Evolutionary conservation across 2,113 vertebrate species (phyloP).

Genomic region (Melanocharis versteri): DNA sequence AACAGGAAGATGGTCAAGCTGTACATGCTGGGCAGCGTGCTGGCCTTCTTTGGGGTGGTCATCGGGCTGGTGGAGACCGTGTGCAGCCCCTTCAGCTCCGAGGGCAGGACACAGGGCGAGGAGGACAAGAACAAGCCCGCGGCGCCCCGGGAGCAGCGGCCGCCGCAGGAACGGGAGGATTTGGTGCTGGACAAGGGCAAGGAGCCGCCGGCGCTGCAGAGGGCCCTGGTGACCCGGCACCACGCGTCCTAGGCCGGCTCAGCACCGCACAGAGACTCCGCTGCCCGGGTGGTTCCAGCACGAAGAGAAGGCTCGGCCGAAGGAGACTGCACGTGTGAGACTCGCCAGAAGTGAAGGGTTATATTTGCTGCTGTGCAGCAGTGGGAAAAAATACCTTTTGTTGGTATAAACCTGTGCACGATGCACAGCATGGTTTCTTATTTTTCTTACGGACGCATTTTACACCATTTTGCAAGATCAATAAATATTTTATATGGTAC

Average conservation of each 20-base stretch:
- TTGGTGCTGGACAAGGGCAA: conserved; percentile 12
- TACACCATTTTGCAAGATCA: conserved; percentile 68
- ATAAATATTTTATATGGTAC: conserved; percentile 76
- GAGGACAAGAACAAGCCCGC: not conserved
- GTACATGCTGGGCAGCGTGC: conserved; percentile 84
- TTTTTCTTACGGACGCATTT: conserved; percentile 56
- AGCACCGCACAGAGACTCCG: not conserved
- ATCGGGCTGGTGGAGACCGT: conserved; percentile 81
- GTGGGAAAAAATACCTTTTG: conserved; percentile 49
- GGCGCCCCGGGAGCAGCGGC: not conserved
- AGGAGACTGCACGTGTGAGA: not conserved
- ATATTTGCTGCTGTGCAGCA: conserved; percentile 79
- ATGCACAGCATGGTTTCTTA: conserved; percentile 38
- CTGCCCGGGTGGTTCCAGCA: not conserved
- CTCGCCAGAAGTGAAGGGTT: not conserved
- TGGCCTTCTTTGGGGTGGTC: conserved; percentile 81
- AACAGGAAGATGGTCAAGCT: conserved; percentile 81
- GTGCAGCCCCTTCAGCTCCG: conserved; percentile 76
- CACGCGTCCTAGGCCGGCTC: conserved; percentile 73
- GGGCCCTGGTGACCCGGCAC: conserved; percentile 70
- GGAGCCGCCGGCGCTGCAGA: not conserved
- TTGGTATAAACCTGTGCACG: conserved; percentile 44
- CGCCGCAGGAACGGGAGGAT: not conserved
- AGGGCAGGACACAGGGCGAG: conserved; percentile 44
- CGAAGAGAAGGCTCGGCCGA: not conserved